phyloP scores from a whole-genome alignment of 2,797 vertebrate species.

The Setipinna tenuifilis region DNA sequence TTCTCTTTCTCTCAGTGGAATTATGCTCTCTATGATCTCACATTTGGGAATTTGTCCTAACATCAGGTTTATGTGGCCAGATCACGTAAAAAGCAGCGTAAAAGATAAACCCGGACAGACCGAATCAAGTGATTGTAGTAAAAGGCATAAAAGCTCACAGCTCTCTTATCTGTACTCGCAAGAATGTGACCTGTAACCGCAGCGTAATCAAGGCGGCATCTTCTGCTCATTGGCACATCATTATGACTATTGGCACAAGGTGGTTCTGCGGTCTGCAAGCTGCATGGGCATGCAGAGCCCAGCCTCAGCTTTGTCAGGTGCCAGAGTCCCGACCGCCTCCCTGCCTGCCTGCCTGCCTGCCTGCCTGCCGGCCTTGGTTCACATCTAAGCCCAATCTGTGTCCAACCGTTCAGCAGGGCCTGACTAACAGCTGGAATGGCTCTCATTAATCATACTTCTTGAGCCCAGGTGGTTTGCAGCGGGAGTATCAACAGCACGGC shows the following conservation, averaged over 20 bases:
- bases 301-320: not conserved
- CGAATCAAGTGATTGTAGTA: slow-evolving; percentile 7
- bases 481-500: not conserved
- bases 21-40: slow-evolving; percentile 1
- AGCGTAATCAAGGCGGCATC: not conserved
- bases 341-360: not conserved
- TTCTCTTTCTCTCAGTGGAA: not conserved
- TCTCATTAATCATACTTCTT: slow-evolving; percentile 37
- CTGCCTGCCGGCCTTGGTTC: not conserved
- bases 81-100: not conserved
- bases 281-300: not conserved
- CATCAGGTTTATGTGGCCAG: slow-evolving; percentile 2
- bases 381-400: not conserved
- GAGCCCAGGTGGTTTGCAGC: slow-evolving; percentile 27
- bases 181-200: not conserved
- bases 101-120: slow-evolving; percentile 2
- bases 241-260: not conserved
- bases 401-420: not conserved
- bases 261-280: not conserved
- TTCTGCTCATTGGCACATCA: not conserved
- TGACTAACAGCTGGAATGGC: slow-evolving; percentile 37
- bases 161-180: not conserved
- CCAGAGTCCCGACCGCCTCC: too few relatives aligned
- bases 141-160: not conserved
- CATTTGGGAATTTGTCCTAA: slow-evolving; percentile 21